Percentiles rank a stretch among this genome's conserved stretches.
These are phyloP conservation scores for Theretra japonica DNA, from an alignment of 2,888 invertebrate genomes.

Conservation along the genomic window DNA sequence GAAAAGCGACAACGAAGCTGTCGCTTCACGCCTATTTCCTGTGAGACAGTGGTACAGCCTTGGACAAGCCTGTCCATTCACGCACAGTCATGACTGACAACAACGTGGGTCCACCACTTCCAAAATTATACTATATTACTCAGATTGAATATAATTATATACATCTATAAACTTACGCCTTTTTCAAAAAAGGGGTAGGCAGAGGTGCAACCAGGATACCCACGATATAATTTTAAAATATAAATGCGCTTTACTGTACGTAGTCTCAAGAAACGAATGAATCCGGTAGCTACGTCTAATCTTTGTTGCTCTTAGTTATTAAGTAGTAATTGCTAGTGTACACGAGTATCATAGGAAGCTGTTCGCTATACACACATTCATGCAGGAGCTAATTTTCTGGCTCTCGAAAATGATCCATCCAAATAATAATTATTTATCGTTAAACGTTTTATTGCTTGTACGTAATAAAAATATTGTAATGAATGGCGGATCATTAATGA, in stretches of 20 bases:
- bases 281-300: background rate
- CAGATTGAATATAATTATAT: no score
- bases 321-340: background rate
- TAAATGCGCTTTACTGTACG: background rate
- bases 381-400: background rate
- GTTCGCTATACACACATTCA: background rate
- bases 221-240: background rate
- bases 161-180: no score
- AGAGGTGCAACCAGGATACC: no score
- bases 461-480: conserved; percentile 42
- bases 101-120: no score
- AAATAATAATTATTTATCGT: conserved; percentile 26
- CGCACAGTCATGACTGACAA: no score
- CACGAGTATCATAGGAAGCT: background rate
- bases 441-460: conserved; percentile 40
- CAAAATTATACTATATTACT: no score
- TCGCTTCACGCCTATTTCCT: no score
- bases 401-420: conserved; percentile 20
- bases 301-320: background rate
- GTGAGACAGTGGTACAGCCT: no score
- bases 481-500: background rate
- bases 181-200: no score
- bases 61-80: no score
- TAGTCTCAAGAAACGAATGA: background rate
- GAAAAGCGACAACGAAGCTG: no score